Base-by-base conservation (phyloP, 2,113 vertebrate genomes). In the Corythornis madagascariensis region DNA sequence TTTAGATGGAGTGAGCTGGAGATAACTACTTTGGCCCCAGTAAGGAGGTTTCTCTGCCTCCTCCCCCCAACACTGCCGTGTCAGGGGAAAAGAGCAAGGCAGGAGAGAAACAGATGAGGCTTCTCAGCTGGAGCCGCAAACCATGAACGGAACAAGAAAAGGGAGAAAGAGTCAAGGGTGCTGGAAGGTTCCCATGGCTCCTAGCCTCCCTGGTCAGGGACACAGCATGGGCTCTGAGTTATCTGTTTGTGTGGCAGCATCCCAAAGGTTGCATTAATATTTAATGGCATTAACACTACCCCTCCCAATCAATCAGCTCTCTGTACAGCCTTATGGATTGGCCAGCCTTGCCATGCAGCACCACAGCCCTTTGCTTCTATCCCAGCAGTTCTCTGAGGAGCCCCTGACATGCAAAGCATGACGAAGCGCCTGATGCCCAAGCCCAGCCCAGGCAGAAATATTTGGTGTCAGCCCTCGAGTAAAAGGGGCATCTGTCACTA, bases 251-350 rank as follows among this genome's bases (percentile, higher is more conserved):
- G 20, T 47, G 92, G 83, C 86, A 96, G 76, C 71, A 60, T 21
- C n/a, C 35, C 31, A 22, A n/a, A 28, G 47, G 42, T 0, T 55
- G 52, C 97, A 98, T 97, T 97, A 97, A 97, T 95, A 96, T 96
- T 97, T 98, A 98, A 98, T 97, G 96, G 82, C 92, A 98, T 98
- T 98, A 98, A 97, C 90, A 95, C 94, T 52, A 43, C 90, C 88
- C 95, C 97, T 96, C 88, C 86, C 77, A 95, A 70, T 84, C 92
- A 87, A 89, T 43, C n/a, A 79, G 95, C 95, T 96, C 96, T 94
- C 91, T 96, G 96, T 94, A 95, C 47, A 80, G 87, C 76, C 94
- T 97, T 92, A 96, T 95, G 33, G 88, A 97, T 96, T 95, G 53
- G 29, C 74, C 25, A 84, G 91, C 82, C 63, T 90, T 73, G 72